phyloP scores from a whole-genome alignment of 2,113 vertebrate species.

The Athene noctua region DNA sequence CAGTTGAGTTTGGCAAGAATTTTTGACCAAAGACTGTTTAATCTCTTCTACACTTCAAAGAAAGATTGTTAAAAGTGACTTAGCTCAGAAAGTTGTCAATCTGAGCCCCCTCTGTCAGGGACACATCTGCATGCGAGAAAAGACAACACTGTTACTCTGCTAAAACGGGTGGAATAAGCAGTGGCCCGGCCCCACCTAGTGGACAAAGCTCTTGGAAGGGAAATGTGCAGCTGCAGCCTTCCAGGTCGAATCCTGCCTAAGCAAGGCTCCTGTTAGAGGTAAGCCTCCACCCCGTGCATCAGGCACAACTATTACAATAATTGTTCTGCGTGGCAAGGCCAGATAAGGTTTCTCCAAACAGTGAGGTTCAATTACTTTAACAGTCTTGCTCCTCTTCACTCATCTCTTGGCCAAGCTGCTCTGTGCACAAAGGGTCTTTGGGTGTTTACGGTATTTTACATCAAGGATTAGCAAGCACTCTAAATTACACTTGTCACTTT shows the following conservation, averaged over 20 bases:
- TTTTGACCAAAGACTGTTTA: not conserved
- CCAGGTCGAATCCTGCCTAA: fast-evolving
- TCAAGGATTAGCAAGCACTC: not conserved
- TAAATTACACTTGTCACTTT: no score
- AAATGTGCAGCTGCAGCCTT: fast-evolving
- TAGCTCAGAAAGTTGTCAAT: not conserved
- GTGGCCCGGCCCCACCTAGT: not conserved
- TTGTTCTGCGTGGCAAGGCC: not conserved
- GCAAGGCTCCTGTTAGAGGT: fast-evolving
- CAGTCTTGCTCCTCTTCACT: not conserved
- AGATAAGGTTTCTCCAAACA: not conserved
- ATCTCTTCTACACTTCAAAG: not conserved
- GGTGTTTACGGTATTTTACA: no score
- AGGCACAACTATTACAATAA: not conserved
- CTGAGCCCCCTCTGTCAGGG: not conserved
- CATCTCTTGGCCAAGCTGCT: not conserved
- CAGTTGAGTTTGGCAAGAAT: no score
- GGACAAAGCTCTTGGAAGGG: not conserved
- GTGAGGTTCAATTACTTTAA: not conserved
- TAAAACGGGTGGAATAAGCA: fast-evolving
- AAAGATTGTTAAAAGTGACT: no score
- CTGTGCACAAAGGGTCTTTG: not conserved
- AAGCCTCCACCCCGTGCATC: not conserved
- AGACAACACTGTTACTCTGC: no score
- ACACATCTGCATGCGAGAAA: not conserved